A percentile compares a stretch with the other conserved stretches of the same genome.
These are phyloP conservation scores for Lasioglossum leucozonium DNA, from an alignment of 2,888 invertebrate genomes.

Conservation along the genomic window DNA sequence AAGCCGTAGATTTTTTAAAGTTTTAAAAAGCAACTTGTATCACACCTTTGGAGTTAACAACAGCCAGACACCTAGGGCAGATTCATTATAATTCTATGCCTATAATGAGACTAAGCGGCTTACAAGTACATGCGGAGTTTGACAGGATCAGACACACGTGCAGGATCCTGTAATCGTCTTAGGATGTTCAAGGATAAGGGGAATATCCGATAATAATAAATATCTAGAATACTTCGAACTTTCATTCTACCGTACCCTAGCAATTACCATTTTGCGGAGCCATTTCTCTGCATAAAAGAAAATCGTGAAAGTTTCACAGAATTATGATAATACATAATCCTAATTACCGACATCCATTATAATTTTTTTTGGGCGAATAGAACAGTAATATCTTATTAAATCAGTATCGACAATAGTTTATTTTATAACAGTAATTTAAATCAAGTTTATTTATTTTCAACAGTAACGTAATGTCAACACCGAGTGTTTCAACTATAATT, in stretches of 20 bases:
- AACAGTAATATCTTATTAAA: not conserved
- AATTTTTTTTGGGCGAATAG: not conserved
- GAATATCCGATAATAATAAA: slow-evolving; percentile 60
- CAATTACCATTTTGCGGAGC: not conserved
- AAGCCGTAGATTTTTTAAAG: slow-evolving; percentile 51
- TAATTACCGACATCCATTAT: not conserved
- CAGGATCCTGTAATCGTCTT: slow-evolving; percentile 71
- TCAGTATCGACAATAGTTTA: not conserved
- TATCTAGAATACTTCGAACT: slow-evolving; percentile 34
- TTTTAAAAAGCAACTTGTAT: slow-evolving; percentile 43
- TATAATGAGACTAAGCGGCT: slow-evolving; percentile 81
- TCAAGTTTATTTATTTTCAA: no score
- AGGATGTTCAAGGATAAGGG: slow-evolving; percentile 66
- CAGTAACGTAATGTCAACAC: not conserved
- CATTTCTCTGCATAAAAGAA: not conserved
- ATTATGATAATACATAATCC: not conserved
- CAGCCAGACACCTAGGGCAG: slow-evolving; percentile 41
- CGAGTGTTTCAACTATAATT: not conserved
- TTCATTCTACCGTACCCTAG: not conserved
- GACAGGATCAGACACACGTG: slow-evolving; percentile 67
- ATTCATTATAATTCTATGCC: slow-evolving; percentile 80
- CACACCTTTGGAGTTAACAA: slow-evolving; percentile 39
- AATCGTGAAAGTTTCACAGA: not conserved
- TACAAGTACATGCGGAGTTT: slow-evolving; percentile 71
- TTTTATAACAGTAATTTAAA: not conserved